A percentile compares a stretch with the other conserved stretches of the same genome.
These are phyloP conservation scores for Bovichtus diacanthus DNA, from an alignment of 2,797 vertebrate genomes.

Conservation along the genomic window DNA sequence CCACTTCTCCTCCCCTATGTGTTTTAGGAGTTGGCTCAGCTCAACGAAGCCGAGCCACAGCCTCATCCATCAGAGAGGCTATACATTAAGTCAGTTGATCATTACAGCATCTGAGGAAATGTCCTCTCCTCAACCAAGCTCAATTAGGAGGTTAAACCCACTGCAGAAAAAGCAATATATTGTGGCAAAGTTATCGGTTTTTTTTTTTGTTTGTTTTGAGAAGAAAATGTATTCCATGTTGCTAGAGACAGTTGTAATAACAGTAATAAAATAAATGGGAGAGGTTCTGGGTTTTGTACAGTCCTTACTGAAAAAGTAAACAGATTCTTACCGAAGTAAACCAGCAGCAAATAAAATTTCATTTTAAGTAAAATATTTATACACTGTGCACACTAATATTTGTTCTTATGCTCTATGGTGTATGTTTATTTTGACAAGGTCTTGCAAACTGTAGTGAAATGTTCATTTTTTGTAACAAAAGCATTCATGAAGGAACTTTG, in stretches of 20 bases:
- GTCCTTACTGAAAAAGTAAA: neutral
- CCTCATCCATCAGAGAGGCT: constrained; percentile 78
- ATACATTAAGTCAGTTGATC: constrained; percentile 41
- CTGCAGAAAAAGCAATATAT: constrained; percentile 26
- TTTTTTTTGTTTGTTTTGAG: neutral
- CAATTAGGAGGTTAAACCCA: constrained; percentile 20
- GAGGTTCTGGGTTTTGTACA: neutral
- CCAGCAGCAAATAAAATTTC: neutral
- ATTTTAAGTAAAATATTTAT: neutral
- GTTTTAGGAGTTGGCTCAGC: constrained; percentile 82
- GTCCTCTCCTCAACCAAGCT: constrained; percentile 26
- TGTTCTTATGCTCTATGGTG: neutral
- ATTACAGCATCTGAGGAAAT: constrained; percentile 56
- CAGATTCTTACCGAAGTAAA: neutral
- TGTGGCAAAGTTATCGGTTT: constrained; percentile 29
- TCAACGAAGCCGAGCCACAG: constrained; percentile 85
- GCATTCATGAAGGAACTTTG: neutral
- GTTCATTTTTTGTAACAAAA: neutral
- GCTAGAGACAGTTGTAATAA: neutral
- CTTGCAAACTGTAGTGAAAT: neutral
- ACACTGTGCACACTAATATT: neutral
- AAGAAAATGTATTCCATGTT: neutral
- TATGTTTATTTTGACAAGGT: neutral
- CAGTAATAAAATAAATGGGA: neutral
- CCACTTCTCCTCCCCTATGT: constrained; percentile 87